phyloP scores from a whole-genome alignment of 2,113 vertebrate genomes.

The Melanerpes formicivorus region DNA sequence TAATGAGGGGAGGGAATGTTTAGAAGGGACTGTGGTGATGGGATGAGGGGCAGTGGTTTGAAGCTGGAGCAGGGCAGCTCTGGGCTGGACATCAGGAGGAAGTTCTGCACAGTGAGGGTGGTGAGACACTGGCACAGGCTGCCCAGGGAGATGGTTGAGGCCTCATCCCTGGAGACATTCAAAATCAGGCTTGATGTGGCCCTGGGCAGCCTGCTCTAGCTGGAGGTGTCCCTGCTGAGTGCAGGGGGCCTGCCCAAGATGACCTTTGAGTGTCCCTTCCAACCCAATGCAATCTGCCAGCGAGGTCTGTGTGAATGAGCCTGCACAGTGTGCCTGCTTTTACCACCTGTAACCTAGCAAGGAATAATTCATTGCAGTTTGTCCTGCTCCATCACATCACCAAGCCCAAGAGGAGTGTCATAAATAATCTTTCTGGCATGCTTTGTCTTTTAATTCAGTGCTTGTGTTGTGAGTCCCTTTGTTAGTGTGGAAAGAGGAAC shows the following conservation, averaged over 20 bases:
- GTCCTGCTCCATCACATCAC: not conserved
- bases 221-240: too few species aligned
- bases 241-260: too few species aligned
- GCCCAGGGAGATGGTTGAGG: too few species aligned
- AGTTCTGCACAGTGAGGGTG: too few species aligned
- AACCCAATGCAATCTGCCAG: too few species aligned
- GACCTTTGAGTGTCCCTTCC: too few species aligned
- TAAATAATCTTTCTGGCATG: not conserved
- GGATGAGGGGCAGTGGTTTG: not conserved
- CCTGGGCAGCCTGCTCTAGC: too few species aligned
- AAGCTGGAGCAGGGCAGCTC: too few species aligned
- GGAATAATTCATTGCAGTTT: not conserved
- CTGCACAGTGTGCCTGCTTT: not conserved
- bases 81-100: too few species aligned
- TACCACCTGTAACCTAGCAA: not conserved
- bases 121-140: too few species aligned
- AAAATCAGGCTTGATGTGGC: too few species aligned
- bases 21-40: not conserved
- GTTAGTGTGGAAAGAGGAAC: not conserved
- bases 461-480: not conserved
- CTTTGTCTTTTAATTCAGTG: not conserved
- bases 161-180: too few species aligned
- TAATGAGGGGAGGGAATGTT: not conserved
- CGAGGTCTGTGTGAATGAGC: not conserved
- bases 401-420: not conserved